These are phyloP conservation scores for Cladopsammia gracilis DNA, from an alignment of 64 coral and sea anemone species.

Conservation along the genomic window DNA sequence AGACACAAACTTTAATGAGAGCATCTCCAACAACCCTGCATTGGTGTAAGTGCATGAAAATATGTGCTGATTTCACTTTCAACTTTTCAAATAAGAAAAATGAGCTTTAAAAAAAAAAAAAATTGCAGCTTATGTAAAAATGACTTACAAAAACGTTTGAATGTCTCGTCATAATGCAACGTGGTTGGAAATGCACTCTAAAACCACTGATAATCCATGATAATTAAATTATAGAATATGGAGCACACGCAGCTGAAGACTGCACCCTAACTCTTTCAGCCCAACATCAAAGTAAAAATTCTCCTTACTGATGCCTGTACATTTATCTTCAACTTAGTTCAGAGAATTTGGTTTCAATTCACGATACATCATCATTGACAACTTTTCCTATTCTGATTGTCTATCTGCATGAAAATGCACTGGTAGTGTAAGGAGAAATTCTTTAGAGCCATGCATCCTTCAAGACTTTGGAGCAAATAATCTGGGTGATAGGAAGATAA, in stretches of 20 bases:
- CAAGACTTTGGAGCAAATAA: too few relatives aligned
- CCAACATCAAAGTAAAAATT: not conserved
- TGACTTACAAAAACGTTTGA: not conserved
- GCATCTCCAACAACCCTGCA: slow-evolving; percentile 34
- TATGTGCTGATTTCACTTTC: not conserved
- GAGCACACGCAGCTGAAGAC: slow-evolving; percentile 67
- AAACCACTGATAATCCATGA: not conserved
- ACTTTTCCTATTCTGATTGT: too few relatives aligned
- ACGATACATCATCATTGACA: not conserved
- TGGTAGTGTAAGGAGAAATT: not conserved
- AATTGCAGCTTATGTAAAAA: not conserved
- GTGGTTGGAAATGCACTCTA: slow-evolving; percentile 9
- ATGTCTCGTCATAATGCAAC: not conserved
- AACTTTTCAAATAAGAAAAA: not conserved
- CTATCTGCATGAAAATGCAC: not conserved
- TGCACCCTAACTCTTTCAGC: not conserved
- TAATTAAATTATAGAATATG: not conserved
- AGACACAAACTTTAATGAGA: not conserved
- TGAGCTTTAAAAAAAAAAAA: not conserved
- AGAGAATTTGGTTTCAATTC: not conserved
- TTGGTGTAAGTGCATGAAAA: not conserved
- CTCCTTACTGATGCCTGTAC: not conserved
- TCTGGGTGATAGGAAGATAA: too few relatives aligned
- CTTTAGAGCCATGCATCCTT: too few relatives aligned
- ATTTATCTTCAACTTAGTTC: not conserved